Evolutionary conservation across 2,113 vertebrate species (phyloP), one percentile per base, ranked within the genome.

Genomic region (Muntiacus muntjak): DNA sequence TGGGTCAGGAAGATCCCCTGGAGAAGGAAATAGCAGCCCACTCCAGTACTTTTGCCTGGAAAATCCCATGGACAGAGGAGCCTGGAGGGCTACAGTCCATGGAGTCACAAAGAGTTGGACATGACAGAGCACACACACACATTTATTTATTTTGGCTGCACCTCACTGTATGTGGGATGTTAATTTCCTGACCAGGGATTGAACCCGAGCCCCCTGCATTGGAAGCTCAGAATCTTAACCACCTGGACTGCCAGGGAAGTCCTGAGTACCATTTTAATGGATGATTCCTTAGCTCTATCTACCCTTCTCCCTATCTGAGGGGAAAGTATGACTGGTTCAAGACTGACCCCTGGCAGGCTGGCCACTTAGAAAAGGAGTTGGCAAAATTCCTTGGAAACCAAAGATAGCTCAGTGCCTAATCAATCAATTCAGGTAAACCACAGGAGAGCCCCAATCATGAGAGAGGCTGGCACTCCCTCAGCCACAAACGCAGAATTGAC

Each of bases 61-160:
- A 64, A 64, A 33, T 64, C 17, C n/a, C 64, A 71, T 71, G n/a
- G n/a, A 71, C n/a, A 36, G 17, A 71, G 64, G n/a, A 71, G 64
- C 17, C n/a, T 71, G n/a, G n/a, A 0, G 17, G 64, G 8, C 64
- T 71, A 6, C 17, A 1, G 1, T 71, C 17, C 62, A n/a, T 8
- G 62, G 15, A 58, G 25, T 58, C 4, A 11, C 23, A 58, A 58
- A 58, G 23, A 12, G 25, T 26, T 26, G 23, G 57, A 58, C 25
- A 58, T 4, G 10, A 58, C 57, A 58, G 57, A 25, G 57, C 57
- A 26, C 57, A 58, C 19, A 36, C n/a, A 36, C 19, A 23, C 67
- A 12, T 5, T 36, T 40, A 36, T 6, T 71, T 36, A 23, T 71
- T 71, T 36, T 11, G 64, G 67, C 67, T 71, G 5, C 10, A 23